Evolutionary conservation across 2,797 vertebrate genomes (phyloP).

Genomic region (Ambastaia sidthimunki): DNA sequence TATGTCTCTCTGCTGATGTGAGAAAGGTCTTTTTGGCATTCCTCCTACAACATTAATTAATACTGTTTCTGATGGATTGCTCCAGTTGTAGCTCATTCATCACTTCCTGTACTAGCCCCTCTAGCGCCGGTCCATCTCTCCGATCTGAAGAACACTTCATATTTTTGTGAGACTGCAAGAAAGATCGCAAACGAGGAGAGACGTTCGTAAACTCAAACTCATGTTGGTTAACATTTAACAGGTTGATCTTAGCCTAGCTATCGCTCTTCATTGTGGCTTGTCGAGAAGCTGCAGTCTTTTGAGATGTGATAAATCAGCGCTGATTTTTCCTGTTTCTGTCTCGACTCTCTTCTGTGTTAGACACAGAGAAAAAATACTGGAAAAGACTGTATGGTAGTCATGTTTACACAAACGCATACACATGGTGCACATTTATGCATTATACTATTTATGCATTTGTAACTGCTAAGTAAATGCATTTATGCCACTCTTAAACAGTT

Average conservation of each 20-base stretch:
- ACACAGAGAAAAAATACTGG: not conserved
- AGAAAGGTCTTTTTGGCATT: constrained; percentile 66
- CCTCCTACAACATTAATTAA: constrained; percentile 83
- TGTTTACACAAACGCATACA: too few relatives aligned
- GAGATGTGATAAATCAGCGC: constrained; percentile 46
- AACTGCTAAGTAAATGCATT: too few relatives aligned
- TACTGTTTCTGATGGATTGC: constrained; percentile 77
- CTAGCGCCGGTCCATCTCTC: constrained; percentile 49
- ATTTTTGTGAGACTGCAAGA: constrained; percentile 13
- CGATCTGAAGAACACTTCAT: constrained; percentile 49
- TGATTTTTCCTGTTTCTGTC: constrained; percentile 19
- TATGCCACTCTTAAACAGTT: too few relatives aligned
- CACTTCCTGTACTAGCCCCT: constrained; percentile 68
- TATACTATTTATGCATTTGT: too few relatives aligned
- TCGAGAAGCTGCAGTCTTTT: constrained; percentile 33
- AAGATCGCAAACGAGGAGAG: constrained; percentile 24
- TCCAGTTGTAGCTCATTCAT: constrained; percentile 79
- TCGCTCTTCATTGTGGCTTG: constrained; percentile 58
- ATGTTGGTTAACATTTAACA: constrained; percentile 54
- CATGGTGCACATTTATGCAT: too few relatives aligned
- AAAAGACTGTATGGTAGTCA: not conserved
- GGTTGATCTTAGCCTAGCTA: constrained; percentile 56
- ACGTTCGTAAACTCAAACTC: constrained; percentile 12
- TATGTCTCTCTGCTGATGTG: constrained; percentile 78
- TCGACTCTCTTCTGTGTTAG: not conserved